Percentiles rank a stretch among this genome's conserved stretches.
phyloP scores from a whole-genome alignment of 2,797 vertebrate species.

The Leptodon cayanensis region DNA sequence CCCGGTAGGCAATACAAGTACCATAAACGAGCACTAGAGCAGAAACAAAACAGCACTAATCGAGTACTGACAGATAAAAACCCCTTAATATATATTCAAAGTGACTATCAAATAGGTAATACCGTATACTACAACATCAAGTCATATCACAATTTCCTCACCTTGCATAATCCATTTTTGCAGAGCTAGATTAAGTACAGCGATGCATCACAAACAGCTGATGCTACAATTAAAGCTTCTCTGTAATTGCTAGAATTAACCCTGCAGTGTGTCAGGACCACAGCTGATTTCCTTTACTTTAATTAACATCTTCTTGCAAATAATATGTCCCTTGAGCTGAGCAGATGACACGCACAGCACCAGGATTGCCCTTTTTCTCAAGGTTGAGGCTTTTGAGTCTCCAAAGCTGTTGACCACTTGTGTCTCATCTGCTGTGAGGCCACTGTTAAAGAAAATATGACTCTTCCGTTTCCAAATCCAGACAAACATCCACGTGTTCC shows the following conservation, averaged over 20 bases:
- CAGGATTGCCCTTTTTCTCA: background rate
- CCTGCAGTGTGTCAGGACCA: background rate
- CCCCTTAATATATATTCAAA: background rate
- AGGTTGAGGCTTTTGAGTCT: background rate
- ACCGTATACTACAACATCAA: background rate
- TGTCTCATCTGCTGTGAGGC: background rate
- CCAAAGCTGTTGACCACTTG: background rate
- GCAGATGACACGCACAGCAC: background rate
- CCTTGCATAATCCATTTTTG: background rate
- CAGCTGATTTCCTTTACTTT: background rate
- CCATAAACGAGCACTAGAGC: background rate
- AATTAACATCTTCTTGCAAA: background rate
- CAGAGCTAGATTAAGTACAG: background rate
- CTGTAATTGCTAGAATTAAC: background rate
- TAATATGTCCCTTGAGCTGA: background rate
- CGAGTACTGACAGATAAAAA: background rate
- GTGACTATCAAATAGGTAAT: background rate
- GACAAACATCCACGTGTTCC: background rate
- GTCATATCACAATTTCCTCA: background rate
- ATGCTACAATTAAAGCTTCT: background rate
- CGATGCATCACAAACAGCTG: background rate
- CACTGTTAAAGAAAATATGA: accelerated
- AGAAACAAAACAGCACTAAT: background rate
- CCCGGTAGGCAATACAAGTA: background rate
- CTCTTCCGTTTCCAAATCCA: background rate